Base-by-base conservation (phyloP, 2,888 invertebrate species). In the Lycophotia porphyrea region DNA sequence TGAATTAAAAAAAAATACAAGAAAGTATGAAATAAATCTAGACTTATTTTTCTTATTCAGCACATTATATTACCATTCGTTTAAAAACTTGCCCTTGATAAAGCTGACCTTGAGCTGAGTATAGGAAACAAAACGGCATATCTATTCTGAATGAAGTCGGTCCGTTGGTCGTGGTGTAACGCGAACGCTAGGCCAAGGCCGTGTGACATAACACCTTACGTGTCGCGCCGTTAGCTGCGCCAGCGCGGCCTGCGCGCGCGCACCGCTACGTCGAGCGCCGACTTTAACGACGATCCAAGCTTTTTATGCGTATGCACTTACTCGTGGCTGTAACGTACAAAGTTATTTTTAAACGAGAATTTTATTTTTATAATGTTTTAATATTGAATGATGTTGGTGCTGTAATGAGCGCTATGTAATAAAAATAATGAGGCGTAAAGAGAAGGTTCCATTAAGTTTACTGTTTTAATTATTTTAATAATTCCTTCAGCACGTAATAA, bases 131-230 rank as follows among this genome's bases (percentile, higher is more conserved):
- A 89, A 88, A 88, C 88, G 88, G 88, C 89, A 87, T 88, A 89
- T 87, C 85, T 88, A 82, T 90, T 84, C 84, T 81, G 82, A 84
- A 84, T 86, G 84, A 85, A 88, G 85, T 84, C 89, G 90, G 88
- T 84, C 91, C 91, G 91, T 91, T 93, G 89, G 87, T 88, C 85
- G 89, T 88, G 87, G 88, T 88, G 91, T 91, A 91, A 90, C 89
- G 82, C 87, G 86, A 92, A 91, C 92, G 95, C 94, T 94, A 94
- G 95, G 95, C 95, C 96, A 96, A 96, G 96, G 96, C 94, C 96
- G 93, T 78, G 89, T 91, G 91, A 91, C 92, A 91, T 90, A 91
- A 91, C 86, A 86, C 88, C 84, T 91, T 91, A 90, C 90, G 90
- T 86, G 88, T 84, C 83, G 86, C 88, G 78, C 87, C 88, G 88